These are phyloP conservation scores for Antrozous pallidus DNA, from an alignment of 2,797 vertebrate species.

Conservation along the genomic window DNA sequence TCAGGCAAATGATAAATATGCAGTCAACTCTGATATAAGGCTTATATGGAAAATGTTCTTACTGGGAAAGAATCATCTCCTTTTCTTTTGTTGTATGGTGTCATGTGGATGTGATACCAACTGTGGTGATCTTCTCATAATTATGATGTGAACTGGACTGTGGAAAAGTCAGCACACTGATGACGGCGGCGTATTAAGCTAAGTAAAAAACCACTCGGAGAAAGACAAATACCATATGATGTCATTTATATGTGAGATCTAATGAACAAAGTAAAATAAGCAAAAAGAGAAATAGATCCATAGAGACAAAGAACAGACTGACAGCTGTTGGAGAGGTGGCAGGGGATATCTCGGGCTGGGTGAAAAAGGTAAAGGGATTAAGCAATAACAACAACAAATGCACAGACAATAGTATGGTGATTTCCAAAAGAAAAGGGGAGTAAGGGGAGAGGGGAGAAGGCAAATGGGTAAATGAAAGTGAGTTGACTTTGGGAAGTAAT, in stretches of 20 bases:
- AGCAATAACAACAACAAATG: background rate
- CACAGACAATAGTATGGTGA: background rate
- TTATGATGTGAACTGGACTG: background rate
- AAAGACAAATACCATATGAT: background rate
- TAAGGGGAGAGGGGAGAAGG: background rate
- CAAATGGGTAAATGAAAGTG: background rate
- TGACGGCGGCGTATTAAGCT: background rate
- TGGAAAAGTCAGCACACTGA: background rate
- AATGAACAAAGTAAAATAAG: background rate
- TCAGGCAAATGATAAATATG: background rate
- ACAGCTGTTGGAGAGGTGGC: background rate
- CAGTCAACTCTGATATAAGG: background rate
- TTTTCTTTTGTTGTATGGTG: background rate
- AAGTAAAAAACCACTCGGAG: background rate
- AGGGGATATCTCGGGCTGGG: background rate
- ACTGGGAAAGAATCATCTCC: background rate
- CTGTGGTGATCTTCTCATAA: background rate
- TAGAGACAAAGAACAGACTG: background rate
- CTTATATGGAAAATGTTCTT: background rate
- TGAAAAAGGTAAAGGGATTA: background rate
- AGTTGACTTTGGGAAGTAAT: background rate
- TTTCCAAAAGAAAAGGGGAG: background rate
- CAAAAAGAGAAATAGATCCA: background rate
- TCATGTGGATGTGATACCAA: background rate
- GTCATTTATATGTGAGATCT: background rate